These are phyloP conservation scores for Biston stratarius DNA, from an alignment of 2,888 invertebrate genomes.

Conservation along the genomic window DNA sequence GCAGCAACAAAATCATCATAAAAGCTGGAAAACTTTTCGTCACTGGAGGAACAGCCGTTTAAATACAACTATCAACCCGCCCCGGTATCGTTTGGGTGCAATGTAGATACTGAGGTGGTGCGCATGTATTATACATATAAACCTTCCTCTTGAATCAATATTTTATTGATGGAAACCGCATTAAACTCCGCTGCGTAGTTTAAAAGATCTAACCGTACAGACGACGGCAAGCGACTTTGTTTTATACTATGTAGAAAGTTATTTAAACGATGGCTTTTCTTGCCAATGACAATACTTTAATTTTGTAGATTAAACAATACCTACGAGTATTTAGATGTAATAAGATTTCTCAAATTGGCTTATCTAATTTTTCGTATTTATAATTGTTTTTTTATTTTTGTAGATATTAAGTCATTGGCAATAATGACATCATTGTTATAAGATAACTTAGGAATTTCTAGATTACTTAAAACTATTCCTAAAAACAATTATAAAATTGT, in stretches of 20 bases:
- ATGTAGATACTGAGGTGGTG: no score
- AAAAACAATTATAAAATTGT: constrained; percentile 9
- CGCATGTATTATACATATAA: no score
- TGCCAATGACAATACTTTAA: constrained; percentile 75
- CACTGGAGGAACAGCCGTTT: no score
- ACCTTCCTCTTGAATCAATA: no score
- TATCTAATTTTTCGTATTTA: constrained; percentile 15
- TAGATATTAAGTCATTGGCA: constrained; percentile 64
- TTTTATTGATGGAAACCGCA: no score
- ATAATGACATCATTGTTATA: constrained; percentile 53
- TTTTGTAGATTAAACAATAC: constrained; percentile 37
- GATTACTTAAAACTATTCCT: constrained; percentile 3
- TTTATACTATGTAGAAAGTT: not conserved
- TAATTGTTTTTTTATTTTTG: not conserved
- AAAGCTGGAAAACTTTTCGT: not conserved
- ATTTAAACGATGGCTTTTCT: constrained; percentile 55
- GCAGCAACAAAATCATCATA: no score
- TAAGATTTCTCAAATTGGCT: constrained; percentile 32
- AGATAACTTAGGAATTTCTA: not conserved
- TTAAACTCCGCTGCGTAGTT: no score
- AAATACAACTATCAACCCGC: no score
- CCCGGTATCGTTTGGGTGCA: no score
- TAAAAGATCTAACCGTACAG: no score
- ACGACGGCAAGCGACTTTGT: no score
- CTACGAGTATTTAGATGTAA: constrained; percentile 44